A percentile compares a stretch with the other conserved stretches of the same genome.
Conservation (phyloP, 2,113 vertebrate genomes). For the Capreolus pygargus region DNA sequence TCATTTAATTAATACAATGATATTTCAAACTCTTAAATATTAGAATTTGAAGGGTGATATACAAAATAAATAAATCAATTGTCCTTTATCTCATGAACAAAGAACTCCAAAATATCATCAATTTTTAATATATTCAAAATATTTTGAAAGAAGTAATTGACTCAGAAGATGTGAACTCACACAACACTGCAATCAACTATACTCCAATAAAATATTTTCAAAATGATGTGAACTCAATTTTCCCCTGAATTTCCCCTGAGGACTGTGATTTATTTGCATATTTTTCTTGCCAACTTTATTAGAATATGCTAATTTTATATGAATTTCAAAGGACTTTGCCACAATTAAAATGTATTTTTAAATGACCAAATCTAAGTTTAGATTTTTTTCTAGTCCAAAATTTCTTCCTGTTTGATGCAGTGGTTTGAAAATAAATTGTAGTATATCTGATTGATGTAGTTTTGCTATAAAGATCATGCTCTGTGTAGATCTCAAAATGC, state of each 20-base stretch:
- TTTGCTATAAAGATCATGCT: neutral
- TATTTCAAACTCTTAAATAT: neutral
- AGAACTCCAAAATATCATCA: neutral
- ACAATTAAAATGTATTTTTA: conserved; percentile 1
- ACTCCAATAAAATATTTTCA: neutral
- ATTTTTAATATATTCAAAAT: neutral
- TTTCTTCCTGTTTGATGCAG: neutral
- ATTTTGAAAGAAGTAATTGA: neutral
- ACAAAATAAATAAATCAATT: neutral
- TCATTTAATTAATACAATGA: neutral
- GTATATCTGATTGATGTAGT: neutral
- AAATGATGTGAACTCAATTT: neutral
- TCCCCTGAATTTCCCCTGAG: neutral
- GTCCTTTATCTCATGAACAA: neutral
- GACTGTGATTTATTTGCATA: neutral
- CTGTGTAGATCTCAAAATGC: conserved; percentile 15
- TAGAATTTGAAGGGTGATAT: neutral
- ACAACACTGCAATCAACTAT: neutral
- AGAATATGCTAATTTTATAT: neutral
- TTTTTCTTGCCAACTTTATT: neutral
- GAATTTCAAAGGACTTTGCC: neutral
- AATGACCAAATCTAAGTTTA: neutral
- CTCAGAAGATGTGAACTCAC: neutral
- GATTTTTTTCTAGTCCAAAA: neutral
- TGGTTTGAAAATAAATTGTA: conserved; percentile 32